These are phyloP conservation scores for Alsophila aescularia DNA, from an alignment of 2,888 invertebrate genomes.

Conservation along the genomic window DNA sequence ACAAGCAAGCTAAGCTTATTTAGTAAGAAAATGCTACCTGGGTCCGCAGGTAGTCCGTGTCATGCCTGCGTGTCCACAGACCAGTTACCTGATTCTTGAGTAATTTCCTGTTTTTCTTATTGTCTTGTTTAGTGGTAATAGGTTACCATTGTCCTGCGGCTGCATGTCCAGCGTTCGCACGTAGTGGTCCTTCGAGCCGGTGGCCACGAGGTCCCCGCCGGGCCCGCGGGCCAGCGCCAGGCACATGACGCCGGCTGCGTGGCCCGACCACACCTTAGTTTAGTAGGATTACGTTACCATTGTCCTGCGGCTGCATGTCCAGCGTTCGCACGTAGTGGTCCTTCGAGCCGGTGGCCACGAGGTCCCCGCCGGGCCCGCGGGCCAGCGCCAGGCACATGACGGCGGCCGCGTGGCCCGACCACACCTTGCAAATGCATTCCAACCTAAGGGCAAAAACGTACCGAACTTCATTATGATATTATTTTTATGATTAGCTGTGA, in stretches of 20 bases:
- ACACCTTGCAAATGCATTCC: constrained; percentile 88
- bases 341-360: constrained; percentile 92
- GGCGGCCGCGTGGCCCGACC: constrained; percentile 92
- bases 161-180: constrained; percentile 85
- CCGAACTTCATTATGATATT: too few species aligned
- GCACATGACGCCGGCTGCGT: constrained; percentile 94
- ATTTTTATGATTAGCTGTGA: too few species aligned
- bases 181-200: constrained; percentile 94
- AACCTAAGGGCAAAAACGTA: constrained; percentile 66
- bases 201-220: constrained; percentile 87
- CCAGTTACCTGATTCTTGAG: too few species aligned
- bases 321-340: constrained; percentile 90
- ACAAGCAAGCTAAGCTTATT: too few species aligned
- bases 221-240: constrained; percentile 84
- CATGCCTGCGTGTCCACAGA: too few species aligned
- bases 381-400: constrained; percentile 92
- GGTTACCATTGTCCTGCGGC: constrained; percentile 60
- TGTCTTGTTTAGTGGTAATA: too few species aligned
- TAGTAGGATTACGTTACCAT: too few species aligned
- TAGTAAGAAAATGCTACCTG: too few species aligned
- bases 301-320: constrained; percentile 82
- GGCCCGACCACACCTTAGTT: constrained; percentile 91
- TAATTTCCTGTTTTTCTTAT: too few species aligned
- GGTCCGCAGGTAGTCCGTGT: too few species aligned
- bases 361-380: constrained; percentile 80